Percentiles rank a stretch among this genome's conserved stretches.
phyloP scores from a whole-genome alignment of 2,113 vertebrate genomes.

The Porphyrio hochstetteri region DNA sequence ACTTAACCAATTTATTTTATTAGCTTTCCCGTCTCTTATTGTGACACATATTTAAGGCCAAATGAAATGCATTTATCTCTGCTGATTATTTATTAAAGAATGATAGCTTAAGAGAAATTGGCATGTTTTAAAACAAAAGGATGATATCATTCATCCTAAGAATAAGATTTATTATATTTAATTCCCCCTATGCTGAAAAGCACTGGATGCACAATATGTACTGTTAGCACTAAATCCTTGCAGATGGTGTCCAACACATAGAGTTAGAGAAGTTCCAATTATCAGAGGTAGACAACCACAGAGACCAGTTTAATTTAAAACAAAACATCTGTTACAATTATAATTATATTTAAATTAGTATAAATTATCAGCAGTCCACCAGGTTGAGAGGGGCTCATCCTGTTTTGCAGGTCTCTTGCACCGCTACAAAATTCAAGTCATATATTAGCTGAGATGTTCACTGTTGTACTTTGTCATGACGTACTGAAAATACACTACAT shows the following conservation, averaged over 20 bases:
- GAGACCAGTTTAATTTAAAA: neutral
- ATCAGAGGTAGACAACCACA: neutral
- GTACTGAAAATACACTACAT: neutral
- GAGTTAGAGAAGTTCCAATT: slow-evolving; percentile 1
- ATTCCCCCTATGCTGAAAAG: neutral
- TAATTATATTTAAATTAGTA: neutral
- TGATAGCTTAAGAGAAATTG: slow-evolving; percentile 42
- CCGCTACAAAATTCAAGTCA: neutral
- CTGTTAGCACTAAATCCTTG: neutral
- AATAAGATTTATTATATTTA: neutral
- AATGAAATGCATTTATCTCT: slow-evolving; percentile 62
- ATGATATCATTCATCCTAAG: slow-evolving; percentile 19
- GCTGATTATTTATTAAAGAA: slow-evolving; percentile 62
- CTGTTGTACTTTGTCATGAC: neutral
- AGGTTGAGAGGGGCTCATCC: neutral
- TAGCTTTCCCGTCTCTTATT: slow-evolving; percentile 37
- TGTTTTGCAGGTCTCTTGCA: neutral
- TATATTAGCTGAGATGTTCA: neutral
- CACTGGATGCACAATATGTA: neutral
- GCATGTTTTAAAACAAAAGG: slow-evolving; percentile 54
- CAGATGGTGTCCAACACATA: neutral
- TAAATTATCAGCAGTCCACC: neutral
- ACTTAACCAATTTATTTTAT: slow-evolving; percentile 28
- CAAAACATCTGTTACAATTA: neutral
- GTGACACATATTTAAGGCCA: slow-evolving; percentile 42